Conservation (phyloP, 2,888 invertebrate species). For the Peribatodes rhomboidaria region DNA sequence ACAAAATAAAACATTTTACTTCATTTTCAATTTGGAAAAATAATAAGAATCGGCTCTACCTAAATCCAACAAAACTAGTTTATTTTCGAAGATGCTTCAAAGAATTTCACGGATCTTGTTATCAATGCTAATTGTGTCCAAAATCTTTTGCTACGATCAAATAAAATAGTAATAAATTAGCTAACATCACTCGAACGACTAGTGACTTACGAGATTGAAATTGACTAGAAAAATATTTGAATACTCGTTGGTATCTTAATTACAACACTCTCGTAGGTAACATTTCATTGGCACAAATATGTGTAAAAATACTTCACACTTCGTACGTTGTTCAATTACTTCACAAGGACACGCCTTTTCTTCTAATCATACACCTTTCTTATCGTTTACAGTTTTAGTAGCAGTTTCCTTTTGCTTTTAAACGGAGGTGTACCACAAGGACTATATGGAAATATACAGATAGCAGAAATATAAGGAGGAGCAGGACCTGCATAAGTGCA, state of each 20-base stretch:
- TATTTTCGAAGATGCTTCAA: conserved; percentile 2
- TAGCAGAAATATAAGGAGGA: background rate
- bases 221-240: conserved; percentile 4
- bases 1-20: background rate
- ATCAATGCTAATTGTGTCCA: conserved; percentile 14
- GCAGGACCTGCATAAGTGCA: background rate
- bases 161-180: conserved; percentile 24
- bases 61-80: conserved; percentile 5
- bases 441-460: background rate
- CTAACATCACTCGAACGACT: conserved; percentile 17
- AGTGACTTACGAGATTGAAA: conserved; percentile 6
- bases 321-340: too few species aligned
- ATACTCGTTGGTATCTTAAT: conserved; percentile 6
- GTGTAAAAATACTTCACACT: background rate
- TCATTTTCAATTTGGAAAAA: conserved; percentile 2
- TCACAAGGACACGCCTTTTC: too few species aligned
- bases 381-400: too few species aligned
- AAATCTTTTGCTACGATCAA: conserved; percentile 14
- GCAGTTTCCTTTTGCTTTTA: too few species aligned
- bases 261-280: background rate
- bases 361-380: too few species aligned
- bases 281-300: background rate
- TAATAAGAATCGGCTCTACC: background rate
- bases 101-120: conserved; percentile 12
- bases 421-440: too few species aligned